phyloP scores from a whole-genome alignment of 1,140 invertebrate species.

The Yoshiicerus persimilis region DNA sequence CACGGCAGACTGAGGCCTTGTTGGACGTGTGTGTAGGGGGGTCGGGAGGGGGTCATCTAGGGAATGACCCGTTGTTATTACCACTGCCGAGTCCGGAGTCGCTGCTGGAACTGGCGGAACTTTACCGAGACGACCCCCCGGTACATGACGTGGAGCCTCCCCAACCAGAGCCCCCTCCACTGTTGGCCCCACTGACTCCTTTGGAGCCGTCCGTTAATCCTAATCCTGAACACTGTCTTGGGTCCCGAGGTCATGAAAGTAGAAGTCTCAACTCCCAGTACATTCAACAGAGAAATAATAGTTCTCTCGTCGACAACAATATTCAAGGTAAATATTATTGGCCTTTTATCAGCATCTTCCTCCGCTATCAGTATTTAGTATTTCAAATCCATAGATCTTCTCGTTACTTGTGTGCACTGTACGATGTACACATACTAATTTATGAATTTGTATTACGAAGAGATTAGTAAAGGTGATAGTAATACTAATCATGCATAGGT shows the following conservation, averaged over 20 bases:
- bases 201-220: slow-evolving; percentile 36
- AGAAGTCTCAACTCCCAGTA: slow-evolving; percentile 32
- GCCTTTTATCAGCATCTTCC: not conserved
- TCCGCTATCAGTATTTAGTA: not conserved
- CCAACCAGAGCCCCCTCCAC: slow-evolving; percentile 49
- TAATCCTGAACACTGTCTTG: slow-evolving; percentile 42
- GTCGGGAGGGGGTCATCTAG: slow-evolving; percentile 41
- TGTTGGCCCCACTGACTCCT: slow-evolving; percentile 48
- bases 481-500: not conserved
- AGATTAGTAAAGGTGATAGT: not conserved
- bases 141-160: slow-evolving; percentile 47
- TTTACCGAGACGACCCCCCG: slow-evolving; percentile 49
- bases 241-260: slow-evolving; percentile 31
- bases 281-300: slow-evolving; percentile 27
- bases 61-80: slow-evolving; percentile 46
- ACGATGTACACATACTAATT: too few relatives aligned
- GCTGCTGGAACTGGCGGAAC: slow-evolving; percentile 46
- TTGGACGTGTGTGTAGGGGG: slow-evolving; percentile 48
- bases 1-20: slow-evolving; percentile 45
- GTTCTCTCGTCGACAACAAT: slow-evolving; percentile 39
- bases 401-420: too few relatives aligned
- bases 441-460: too few relatives aligned
- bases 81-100: slow-evolving; percentile 48
- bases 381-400: not conserved
- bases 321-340: slow-evolving; percentile 33